Conservation (phyloP, 2,113 vertebrate genomes). For the human (Homo sapiens) region GRCh38 chr2:25833001-25833500, state of each 20-base stretch:
- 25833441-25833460: too few species aligned
- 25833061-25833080: background rate
- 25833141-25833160: background rate
- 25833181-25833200: background rate
- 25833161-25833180: background rate
- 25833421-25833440: too few species aligned
- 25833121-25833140: background rate
- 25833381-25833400: background rate
- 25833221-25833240: background rate
- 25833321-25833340: background rate
- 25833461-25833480: too few species aligned
- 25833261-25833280: background rate
- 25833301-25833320: background rate
- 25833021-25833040: too few species aligned
- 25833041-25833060: background rate
- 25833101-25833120: background rate
- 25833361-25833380: background rate
- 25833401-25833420: background rate
- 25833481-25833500: too few species aligned
- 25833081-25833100: background rate
- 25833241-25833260: background rate
- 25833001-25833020: background rate
- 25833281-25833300: background rate
- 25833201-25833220: background rate
- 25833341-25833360: background rate